Evolutionary conservation across 2,888 invertebrate genomes (phyloP), one percentile per base, ranked within the genome.

Genomic region (Serripes groenlandicus): DNA sequence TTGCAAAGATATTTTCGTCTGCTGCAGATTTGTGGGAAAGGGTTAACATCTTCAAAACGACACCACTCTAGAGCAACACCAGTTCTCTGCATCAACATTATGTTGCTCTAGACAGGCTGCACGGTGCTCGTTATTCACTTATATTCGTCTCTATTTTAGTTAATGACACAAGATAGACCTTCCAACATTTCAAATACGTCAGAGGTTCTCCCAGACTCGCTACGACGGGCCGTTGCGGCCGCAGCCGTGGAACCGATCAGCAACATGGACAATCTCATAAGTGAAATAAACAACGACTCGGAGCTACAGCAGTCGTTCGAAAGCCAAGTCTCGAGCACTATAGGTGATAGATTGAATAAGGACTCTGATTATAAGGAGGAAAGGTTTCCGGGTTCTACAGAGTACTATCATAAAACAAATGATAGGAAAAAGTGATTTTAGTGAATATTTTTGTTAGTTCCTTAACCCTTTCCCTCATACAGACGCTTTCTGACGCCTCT

Each of bases 241-340:
- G 95, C 95, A 4, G 96, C 96, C 26, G 95, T 96, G n/a, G 92
- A 95, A 26, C 94, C 95, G 15, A 89, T 93, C 73, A 94, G 94
- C 58, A 94, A 94, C 68, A 86, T 96, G 73, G 96, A 96, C 26
- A 94, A 94, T 54, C 94, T 96, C 37, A 94, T 95, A 0, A 94
- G 95, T 79, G 95, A 95, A 28, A 95, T 96, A 0, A 94, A 95
- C 0, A 94, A 94, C 34, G 95, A 96, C 84, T 80, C 94, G 2
- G 94, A 95, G 56, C 94, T 96, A 28, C 96, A 96, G 83, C 90
- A 94, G 15, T 96, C 96, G 1, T 96, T 96, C 89, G 95, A 95
- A 79, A 95, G 95, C 81, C 95, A 96, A 86, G 93, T 96, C 32
- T 93, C 95, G 35, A 92, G 94, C 18, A 94, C 95, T 23, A 95